Conservation (phyloP, 23 tunicate genomes). For the Halocynthia aurantium region DNA sequence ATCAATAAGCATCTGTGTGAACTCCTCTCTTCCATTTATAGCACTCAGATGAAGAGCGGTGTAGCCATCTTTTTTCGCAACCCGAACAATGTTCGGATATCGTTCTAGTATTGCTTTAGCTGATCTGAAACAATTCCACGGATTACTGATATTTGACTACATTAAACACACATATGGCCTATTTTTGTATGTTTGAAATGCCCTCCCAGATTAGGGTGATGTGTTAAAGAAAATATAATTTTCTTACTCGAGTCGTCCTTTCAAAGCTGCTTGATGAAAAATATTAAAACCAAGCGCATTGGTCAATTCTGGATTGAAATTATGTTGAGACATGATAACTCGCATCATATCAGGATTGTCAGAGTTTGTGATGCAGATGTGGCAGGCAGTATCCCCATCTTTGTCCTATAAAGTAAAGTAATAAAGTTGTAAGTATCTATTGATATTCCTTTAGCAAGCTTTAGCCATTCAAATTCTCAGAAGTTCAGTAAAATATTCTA, state of each 20-base stretch:
- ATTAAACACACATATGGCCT: background rate
- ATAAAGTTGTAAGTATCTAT: too few species aligned
- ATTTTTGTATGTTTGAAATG: background rate
- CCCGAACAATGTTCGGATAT: background rate
- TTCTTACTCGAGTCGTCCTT: background rate
- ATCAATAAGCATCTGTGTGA: background rate
- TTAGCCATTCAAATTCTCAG: too few species aligned
- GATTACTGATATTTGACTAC: background rate
- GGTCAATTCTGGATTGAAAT: background rate
- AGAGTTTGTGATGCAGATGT: slow-evolving; percentile 16
- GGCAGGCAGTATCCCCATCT: slow-evolving; percentile 16
- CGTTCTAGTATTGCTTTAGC: slow-evolving; percentile 9
- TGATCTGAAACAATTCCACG: background rate
- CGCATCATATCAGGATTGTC: slow-evolving; percentile 6
- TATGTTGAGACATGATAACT: background rate
- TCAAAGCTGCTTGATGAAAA: slow-evolving; percentile 7
- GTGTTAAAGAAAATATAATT: too few species aligned
- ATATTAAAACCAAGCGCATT: slow-evolving; percentile 1
- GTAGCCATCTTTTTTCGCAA: slow-evolving; percentile 2
- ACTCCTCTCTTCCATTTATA: slow-evolving; percentile 1
- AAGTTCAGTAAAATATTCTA: too few species aligned
- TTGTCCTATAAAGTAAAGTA: background rate
- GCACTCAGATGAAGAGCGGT: slow-evolving; percentile 19
- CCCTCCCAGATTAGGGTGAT: too few species aligned
- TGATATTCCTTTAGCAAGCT: too few species aligned